A percentile compares a stretch with the other conserved stretches of the same genome.
phyloP scores from a whole-genome alignment of 2,888 invertebrate species.

The Acronicta psi region DNA sequence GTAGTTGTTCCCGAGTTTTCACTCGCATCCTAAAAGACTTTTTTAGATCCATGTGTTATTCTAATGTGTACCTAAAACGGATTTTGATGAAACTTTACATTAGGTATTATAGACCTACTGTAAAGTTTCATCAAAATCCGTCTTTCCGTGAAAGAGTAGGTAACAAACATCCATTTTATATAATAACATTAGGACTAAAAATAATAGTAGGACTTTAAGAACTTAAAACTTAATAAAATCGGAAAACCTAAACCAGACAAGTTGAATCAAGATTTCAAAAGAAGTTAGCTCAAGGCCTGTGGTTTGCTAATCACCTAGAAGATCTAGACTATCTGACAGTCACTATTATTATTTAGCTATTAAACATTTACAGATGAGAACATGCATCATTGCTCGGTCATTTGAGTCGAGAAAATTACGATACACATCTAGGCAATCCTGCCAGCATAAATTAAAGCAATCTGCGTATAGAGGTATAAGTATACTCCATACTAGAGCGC shows the following conservation, averaged over 20 bases:
- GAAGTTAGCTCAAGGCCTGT: not conserved
- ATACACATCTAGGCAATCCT: constrained; percentile 31
- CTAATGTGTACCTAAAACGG: too few relatives aligned
- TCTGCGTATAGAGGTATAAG: constrained; percentile 9
- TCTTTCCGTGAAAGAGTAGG: too few relatives aligned
- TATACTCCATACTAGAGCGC: not conserved
- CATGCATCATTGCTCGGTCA: constrained; percentile 20
- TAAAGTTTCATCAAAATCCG: too few relatives aligned
- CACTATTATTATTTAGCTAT: constrained; percentile 13
- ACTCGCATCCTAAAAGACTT: too few relatives aligned
- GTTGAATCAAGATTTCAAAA: not conserved
- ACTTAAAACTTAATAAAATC: too few relatives aligned
- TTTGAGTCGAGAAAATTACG: constrained; percentile 19
- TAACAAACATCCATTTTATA: too few relatives aligned
- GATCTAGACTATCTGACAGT: constrained; percentile 3
- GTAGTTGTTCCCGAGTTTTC: too few relatives aligned
- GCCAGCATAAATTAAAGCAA: constrained; percentile 38
- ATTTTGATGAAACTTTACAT: too few relatives aligned
- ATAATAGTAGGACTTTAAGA: too few relatives aligned
- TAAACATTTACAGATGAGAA: constrained; percentile 14
- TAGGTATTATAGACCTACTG: too few relatives aligned
- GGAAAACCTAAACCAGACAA: not conserved
- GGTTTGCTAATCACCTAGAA: constrained; percentile 5
- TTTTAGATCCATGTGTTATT: too few relatives aligned
- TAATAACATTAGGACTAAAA: too few relatives aligned